Conservation (phyloP, 2,113 vertebrate species). For the Phylloscopus trochilus region DNA sequence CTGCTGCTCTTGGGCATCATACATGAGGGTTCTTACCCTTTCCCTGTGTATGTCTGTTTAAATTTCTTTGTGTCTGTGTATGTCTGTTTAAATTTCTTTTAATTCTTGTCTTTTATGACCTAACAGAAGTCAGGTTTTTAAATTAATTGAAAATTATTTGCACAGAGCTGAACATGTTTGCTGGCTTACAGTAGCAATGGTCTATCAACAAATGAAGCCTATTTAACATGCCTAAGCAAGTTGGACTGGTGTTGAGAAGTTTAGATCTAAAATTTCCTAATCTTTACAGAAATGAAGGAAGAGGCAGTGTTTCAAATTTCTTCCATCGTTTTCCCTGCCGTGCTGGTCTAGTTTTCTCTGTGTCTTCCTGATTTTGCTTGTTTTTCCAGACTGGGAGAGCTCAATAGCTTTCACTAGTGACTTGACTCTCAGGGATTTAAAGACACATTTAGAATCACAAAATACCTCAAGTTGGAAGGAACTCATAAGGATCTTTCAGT, state of each 20-base stretch:
- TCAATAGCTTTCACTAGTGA: background rate
- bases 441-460: background rate
- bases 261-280: background rate
- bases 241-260: background rate
- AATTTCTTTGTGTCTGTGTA: background rate
- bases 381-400: background rate
- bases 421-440: background rate
- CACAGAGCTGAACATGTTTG: background rate
- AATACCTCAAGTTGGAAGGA: background rate
- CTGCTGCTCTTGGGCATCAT: background rate
- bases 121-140: background rate
- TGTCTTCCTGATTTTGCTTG: background rate
- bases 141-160: background rate
- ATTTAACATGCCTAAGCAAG: background rate
- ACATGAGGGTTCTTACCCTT: background rate
- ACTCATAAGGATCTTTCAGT: background rate
- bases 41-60: background rate
- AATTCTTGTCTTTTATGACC: background rate
- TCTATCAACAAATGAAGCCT: background rate
- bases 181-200: background rate
- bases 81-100: background rate
- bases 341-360: background rate
- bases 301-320: background rate
- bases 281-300: background rate
- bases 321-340: background rate